Evolutionary conservation across 2,797 vertebrate species (phyloP).

Genomic region (Taenioides sp.): DNA sequence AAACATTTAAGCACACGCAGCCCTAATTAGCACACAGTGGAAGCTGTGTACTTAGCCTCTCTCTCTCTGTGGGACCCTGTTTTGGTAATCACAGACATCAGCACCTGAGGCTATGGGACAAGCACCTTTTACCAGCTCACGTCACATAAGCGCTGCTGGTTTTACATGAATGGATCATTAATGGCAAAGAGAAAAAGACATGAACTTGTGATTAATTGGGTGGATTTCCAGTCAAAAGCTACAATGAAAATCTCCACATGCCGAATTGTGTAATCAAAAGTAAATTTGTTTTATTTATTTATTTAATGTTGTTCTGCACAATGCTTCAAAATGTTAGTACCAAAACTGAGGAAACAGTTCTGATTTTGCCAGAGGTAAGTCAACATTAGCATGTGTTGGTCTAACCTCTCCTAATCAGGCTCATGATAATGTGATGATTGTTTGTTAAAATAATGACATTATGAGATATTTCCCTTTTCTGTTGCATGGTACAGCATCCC

Average conservation of each 20-base stretch:
- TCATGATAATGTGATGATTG: conserved; percentile 32
- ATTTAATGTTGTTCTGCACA: neutral
- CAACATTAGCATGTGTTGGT: conserved; percentile 35
- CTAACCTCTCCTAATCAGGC: conserved; percentile 18
- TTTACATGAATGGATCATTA: conserved; percentile 48
- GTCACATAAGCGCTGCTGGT: conserved; percentile 46
- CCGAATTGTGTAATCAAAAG: too few species aligned
- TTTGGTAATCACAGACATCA: conserved; percentile 55
- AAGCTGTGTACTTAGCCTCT: conserved; percentile 39
- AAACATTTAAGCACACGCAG: conserved; percentile 32
- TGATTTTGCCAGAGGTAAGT: conserved; percentile 50
- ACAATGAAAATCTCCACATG: too few species aligned
- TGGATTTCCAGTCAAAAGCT: conserved; percentile 44
- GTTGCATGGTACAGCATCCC: conserved; percentile 17
- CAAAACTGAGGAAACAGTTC: conserved; percentile 57
- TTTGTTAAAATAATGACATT: conserved; percentile 2
- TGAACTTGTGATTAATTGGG: conserved; percentile 72
- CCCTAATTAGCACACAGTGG: conserved; percentile 58
- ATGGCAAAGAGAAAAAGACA: conserved; percentile 55
- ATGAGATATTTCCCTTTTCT: conserved; percentile 26
- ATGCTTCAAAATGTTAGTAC: conserved; percentile 29
- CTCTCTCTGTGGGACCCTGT: neutral
- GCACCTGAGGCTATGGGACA: conserved; percentile 49
- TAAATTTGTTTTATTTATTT: too few species aligned
- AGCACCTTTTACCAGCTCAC: conserved; percentile 26